phyloP scores from a whole-genome alignment of 2,797 vertebrate genomes.

The Pygocentrus nattereri region DNA sequence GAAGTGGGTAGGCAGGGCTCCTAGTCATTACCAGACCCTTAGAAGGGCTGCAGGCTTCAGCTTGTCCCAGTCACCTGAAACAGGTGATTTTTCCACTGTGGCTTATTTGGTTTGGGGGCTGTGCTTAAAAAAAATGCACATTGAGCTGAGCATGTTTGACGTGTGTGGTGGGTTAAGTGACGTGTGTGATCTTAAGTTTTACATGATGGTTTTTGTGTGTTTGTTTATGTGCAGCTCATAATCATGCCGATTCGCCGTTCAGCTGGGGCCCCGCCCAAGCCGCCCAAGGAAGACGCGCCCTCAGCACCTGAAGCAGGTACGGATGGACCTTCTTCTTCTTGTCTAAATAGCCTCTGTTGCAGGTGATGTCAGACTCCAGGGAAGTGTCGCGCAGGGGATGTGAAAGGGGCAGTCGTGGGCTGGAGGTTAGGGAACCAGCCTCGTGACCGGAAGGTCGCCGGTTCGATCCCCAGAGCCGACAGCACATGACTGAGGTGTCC shows the following conservation, averaged over 20 bases:
- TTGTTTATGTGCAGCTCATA: slow-evolving; percentile 34
- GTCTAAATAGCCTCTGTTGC: not conserved
- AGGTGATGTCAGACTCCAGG: too few species aligned
- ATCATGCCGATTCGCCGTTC: slow-evolving; percentile 94
- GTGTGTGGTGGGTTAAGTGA: not conserved
- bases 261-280: slow-evolving; percentile 85
- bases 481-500: too few species aligned
- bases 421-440: too few species aligned
- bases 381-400: too few species aligned
- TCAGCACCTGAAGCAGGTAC: slow-evolving; percentile 85
- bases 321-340: slow-evolving; percentile 72
- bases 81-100: not conserved
- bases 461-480: too few species aligned
- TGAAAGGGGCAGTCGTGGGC: too few species aligned
- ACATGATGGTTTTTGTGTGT: not conserved
- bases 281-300: slow-evolving; percentile 86
- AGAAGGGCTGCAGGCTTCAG: not conserved
- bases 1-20: not conserved
- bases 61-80: not conserved
- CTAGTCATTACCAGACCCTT: not conserved
- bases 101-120: not conserved
- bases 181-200: not conserved
- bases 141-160: not conserved
- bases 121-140: not conserved
- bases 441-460: too few species aligned